phyloP scores from a whole-genome alignment of 2,888 invertebrate genomes.

The Himalopsyche japonica region DNA sequence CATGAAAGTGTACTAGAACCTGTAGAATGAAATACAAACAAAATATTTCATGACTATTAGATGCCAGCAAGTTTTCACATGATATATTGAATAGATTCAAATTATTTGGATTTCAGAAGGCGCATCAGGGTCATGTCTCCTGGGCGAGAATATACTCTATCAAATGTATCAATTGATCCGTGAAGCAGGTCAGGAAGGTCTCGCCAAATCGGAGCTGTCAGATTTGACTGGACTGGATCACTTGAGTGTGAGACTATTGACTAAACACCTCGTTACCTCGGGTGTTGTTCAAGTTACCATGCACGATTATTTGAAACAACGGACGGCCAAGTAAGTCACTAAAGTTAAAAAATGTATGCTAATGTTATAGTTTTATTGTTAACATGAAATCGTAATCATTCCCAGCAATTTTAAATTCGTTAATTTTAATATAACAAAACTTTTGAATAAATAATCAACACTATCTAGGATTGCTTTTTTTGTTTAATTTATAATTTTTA shows the following conservation, averaged over 20 bases:
- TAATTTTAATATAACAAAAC: too few species aligned
- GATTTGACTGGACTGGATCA: slow-evolving; percentile 51
- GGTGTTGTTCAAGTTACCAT: slow-evolving; percentile 55
- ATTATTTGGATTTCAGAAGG: neutral
- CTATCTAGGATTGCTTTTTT: too few species aligned
- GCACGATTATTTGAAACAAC: slow-evolving; percentile 61
- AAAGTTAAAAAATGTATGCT: too few species aligned
- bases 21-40: too few species aligned
- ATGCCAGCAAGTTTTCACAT: too few species aligned
- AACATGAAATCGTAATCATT: too few species aligned
- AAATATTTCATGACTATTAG: too few species aligned
- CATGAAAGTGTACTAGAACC: too few species aligned
- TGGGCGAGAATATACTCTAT: slow-evolving; percentile 51
- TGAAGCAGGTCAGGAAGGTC: slow-evolving; percentile 56
- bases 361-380: too few species aligned
- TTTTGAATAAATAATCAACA: too few species aligned
- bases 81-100: slow-evolving; percentile 12
- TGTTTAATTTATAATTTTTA: too few species aligned
- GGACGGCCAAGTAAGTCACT: slow-evolving; percentile 53
- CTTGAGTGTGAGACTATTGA: slow-evolving; percentile 52
- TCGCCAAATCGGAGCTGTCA: slow-evolving; percentile 53
- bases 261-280: slow-evolving; percentile 53
- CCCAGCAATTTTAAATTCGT: too few species aligned
- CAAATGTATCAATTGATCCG: slow-evolving; percentile 60
- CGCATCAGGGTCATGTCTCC: neutral